phyloP scores from a whole-genome alignment of 2,113 vertebrate genomes.

The Anarrhichthys ocellatus region DNA sequence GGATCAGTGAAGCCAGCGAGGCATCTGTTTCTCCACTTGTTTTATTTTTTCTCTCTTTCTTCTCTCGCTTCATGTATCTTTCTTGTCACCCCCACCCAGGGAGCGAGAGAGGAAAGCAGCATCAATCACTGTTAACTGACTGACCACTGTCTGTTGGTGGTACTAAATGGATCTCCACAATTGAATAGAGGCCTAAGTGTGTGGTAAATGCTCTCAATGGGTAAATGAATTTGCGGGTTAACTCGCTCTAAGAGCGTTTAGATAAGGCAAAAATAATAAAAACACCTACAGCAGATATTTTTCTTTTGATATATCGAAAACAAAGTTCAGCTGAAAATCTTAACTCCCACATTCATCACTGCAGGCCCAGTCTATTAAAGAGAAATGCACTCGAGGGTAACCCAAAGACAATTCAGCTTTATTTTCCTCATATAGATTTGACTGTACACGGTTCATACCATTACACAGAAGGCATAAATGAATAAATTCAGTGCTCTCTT shows the following conservation, averaged over 20 bases:
- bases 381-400: slow-evolving; percentile 61
- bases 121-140: slow-evolving; percentile 84
- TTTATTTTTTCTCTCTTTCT: slow-evolving; percentile 52
- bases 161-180: slow-evolving; percentile 83
- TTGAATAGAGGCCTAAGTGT: slow-evolving; percentile 84
- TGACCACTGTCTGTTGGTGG: slow-evolving; percentile 80
- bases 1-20: slow-evolving; percentile 69
- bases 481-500: slow-evolving; percentile 87
- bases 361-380: slow-evolving; percentile 16
- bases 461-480: slow-evolving; percentile 91
- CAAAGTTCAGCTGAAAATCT: slow-evolving; percentile 66
- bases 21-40: slow-evolving; percentile 73
- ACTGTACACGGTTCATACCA: slow-evolving; percentile 93
- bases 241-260: slow-evolving; percentile 78
- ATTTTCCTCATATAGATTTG: slow-evolving; percentile 89
- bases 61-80: slow-evolving; percentile 73
- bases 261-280: slow-evolving; percentile 79
- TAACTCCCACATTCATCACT: slow-evolving; percentile 59
- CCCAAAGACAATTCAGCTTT: slow-evolving; percentile 91
- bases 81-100: slow-evolving; percentile 68
- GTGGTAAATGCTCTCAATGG: slow-evolving; percentile 84
- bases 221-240: slow-evolving; percentile 83
- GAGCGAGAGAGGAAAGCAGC: slow-evolving; percentile 70
- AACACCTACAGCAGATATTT: slow-evolving; percentile 72
- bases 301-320: slow-evolving; percentile 71